Evolutionary conservation across 2,113 vertebrate species (phyloP).

Genomic region (Entomyzon cyanotis): DNA sequence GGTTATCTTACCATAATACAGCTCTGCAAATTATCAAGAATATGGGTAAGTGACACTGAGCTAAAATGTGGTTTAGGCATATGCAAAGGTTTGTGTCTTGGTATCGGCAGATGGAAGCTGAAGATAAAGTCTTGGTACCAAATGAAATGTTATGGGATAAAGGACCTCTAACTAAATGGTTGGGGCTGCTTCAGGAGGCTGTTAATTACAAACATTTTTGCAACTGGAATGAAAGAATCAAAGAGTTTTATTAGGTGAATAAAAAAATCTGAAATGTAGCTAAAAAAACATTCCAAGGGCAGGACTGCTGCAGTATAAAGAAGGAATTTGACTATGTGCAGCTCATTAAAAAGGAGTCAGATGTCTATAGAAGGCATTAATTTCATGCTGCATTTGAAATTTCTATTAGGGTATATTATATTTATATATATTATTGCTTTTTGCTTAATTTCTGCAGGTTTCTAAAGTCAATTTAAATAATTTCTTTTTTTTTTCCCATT

Average conservation of each 20-base stretch:
- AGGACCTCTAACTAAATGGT: neutral
- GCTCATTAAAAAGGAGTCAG: slow-evolving; percentile 52
- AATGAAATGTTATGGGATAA: slow-evolving; percentile 28
- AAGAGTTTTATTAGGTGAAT: slow-evolving; percentile 72
- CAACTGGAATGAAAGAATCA: slow-evolving; percentile 43
- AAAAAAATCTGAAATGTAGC: slow-evolving; percentile 50
- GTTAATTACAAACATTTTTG: slow-evolving; percentile 45
- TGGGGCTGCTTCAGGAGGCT: neutral
- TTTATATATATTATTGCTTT: neutral
- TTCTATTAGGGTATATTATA: neutral
- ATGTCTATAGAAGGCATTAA: slow-evolving; percentile 49
- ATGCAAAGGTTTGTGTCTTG: neutral
- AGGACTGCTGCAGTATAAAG: slow-evolving; percentile 25
- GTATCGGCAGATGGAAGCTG: neutral
- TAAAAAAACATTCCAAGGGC: slow-evolving; percentile 60
- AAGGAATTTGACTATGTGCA: slow-evolving; percentile 56
- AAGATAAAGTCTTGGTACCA: neutral
- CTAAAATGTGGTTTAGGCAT: neutral
- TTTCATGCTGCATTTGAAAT: slow-evolving; percentile 40
- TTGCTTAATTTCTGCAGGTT: neutral
- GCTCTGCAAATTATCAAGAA: neutral
- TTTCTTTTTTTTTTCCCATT: neutral
- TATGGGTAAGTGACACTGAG: neutral
- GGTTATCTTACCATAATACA: neutral
- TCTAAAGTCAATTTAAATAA: neutral